A percentile compares a stretch with the other conserved stretches of the same genome.
phyloP scores from a whole-genome alignment of 2,797 vertebrate species.

The Glyptemys insculpta region DNA sequence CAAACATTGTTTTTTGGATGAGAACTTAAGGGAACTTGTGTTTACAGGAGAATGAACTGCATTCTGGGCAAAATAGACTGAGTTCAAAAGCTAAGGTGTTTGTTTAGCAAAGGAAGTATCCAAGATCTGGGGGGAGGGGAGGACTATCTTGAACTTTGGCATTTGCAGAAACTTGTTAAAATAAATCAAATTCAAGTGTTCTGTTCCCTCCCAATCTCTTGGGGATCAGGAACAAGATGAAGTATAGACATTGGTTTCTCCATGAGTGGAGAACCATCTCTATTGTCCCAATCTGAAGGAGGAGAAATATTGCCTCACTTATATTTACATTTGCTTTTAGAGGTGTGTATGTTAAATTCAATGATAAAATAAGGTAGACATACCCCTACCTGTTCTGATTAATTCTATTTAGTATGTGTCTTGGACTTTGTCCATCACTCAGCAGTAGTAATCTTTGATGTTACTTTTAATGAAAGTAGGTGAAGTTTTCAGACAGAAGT shows the following conservation, averaged over 20 bases:
- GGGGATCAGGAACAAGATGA: background rate
- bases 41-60: background rate
- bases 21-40: background rate
- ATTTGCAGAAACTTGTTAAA: background rate
- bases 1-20: background rate
- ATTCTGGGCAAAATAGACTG: background rate
- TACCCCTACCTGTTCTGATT: background rate
- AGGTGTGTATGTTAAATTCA: background rate
- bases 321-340: background rate
- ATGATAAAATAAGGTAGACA: background rate
- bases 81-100: background rate
- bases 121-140: background rate
- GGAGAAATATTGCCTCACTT: background rate
- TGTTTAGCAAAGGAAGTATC: background rate
- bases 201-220: background rate
- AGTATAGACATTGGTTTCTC: background rate
- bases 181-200: background rate
- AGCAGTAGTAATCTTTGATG: background rate
- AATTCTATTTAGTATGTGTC: background rate
- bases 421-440: background rate
- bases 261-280: background rate
- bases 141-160: background rate
- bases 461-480: background rate
- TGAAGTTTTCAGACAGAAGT: background rate
- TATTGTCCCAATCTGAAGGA: background rate